phyloP scores from a whole-genome alignment of 2,113 vertebrate species.

The Antechinus flavipes region DNA sequence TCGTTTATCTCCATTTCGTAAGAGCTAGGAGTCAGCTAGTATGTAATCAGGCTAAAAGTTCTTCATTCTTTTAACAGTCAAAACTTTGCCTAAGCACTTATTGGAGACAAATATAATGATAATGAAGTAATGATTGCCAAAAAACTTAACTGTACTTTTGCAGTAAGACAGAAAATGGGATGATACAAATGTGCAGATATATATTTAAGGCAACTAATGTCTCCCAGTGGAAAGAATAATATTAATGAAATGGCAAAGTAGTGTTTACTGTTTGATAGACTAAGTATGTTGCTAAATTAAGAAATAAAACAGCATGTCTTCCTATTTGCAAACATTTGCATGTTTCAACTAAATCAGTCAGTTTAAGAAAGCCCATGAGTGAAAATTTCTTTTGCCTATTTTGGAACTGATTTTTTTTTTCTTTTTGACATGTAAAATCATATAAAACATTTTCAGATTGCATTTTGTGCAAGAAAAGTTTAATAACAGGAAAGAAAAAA shows the following conservation, averaged over 20 bases:
- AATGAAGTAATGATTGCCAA: slow-evolving; percentile 57
- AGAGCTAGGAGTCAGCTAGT: neutral
- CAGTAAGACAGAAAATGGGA: neutral
- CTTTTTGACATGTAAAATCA: no score
- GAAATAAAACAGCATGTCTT: slow-evolving; percentile 26
- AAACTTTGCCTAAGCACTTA: slow-evolving; percentile 27
- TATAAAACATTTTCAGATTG: no score
- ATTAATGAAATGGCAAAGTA: slow-evolving; percentile 47
- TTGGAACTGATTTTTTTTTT: no score
- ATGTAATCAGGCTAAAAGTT: neutral
- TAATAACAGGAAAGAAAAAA: no score
- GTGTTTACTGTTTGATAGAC: slow-evolving; percentile 28
- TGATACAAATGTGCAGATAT: neutral
- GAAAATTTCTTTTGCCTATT: no score
- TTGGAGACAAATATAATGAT: slow-evolving; percentile 51
- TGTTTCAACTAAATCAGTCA: neutral
- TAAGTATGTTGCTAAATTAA: slow-evolving; percentile 62
- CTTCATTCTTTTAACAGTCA: slow-evolving; percentile 51
- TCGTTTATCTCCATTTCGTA: neutral
- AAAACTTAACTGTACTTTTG: neutral
- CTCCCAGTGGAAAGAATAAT: slow-evolving; percentile 19
- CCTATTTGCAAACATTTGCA: slow-evolving; percentile 13
- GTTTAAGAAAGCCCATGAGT: no score
- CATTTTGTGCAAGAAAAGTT: no score
- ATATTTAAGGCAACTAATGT: slow-evolving; percentile 32